These are phyloP conservation scores for Acromyrmex echinatior DNA, from an alignment of 1,140 invertebrate species.

Conservation along the genomic window DNA sequence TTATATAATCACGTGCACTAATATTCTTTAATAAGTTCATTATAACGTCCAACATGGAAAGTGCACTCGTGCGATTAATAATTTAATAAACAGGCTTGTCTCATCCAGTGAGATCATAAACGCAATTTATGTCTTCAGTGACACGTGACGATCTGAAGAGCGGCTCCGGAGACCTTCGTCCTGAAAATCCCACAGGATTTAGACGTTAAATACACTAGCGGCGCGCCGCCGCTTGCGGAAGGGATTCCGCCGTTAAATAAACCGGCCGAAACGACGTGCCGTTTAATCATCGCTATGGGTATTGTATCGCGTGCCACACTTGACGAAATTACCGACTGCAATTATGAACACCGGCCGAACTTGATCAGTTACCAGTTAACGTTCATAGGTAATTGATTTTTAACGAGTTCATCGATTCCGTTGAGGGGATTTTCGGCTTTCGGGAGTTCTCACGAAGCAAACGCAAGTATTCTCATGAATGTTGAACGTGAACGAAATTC, in stretches of 20 bases:
- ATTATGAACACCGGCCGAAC: conserved; percentile 42
- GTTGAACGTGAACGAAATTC: neutral
- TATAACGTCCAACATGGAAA: neutral
- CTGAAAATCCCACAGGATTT: conserved; percentile 52
- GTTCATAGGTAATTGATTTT: conserved; percentile 50
- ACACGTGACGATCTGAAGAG: conserved; percentile 56
- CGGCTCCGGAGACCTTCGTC: conserved; percentile 34
- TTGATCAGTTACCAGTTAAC: conserved; percentile 51
- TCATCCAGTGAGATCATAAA: conserved; percentile 40
- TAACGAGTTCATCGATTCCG: conserved; percentile 52
- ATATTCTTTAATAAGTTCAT: conserved; percentile 6
- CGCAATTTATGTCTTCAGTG: conserved; percentile 59
- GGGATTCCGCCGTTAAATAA: conserved; percentile 65
- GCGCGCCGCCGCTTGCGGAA: conserved; percentile 37
- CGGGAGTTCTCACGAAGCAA: neutral
- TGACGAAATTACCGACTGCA: conserved; percentile 56
- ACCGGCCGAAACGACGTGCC: conserved; percentile 19
- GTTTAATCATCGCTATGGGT: conserved; percentile 62
- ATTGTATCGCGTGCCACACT: conserved; percentile 45
- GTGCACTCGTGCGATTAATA: conserved; percentile 20
- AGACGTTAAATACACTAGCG: conserved; percentile 39
- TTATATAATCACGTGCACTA: neutral
- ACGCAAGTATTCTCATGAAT: neutral
- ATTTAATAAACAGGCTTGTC: conserved; percentile 49
- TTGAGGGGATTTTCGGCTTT: conserved; percentile 10